phyloP scores from a whole-genome alignment of 2,888 invertebrate genomes.

The Nomada ruficornis region DNA sequence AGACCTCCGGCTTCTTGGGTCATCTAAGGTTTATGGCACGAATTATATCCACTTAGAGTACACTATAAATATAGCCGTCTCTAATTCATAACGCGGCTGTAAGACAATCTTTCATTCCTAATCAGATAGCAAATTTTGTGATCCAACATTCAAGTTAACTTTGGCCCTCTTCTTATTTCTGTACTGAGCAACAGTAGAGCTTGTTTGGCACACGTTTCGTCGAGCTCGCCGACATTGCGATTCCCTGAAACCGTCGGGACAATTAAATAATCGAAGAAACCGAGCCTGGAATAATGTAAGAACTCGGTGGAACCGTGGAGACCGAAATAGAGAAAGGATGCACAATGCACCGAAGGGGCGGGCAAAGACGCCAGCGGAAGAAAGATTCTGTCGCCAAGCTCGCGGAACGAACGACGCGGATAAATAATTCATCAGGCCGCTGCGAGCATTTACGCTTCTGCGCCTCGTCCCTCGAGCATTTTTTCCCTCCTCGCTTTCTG shows the following conservation, averaged over 20 bases:
- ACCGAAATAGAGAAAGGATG: constrained; percentile 3
- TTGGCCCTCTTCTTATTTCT: no score
- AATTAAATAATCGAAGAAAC: constrained; percentile 20
- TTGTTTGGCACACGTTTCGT: not conserved
- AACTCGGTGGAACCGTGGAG: not conserved
- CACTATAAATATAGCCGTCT: constrained; percentile 19
- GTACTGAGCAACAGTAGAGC: not conserved
- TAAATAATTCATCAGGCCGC: constrained; percentile 51
- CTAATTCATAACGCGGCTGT: no score
- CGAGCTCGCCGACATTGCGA: not conserved
- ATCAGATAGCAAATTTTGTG: not conserved
- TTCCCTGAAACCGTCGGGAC: not conserved
- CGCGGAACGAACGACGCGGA: constrained; percentile 42
- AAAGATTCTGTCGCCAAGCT: constrained; percentile 18
- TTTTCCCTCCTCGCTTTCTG: not conserved
- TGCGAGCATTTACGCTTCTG: constrained; percentile 38
- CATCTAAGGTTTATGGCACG: not conserved
- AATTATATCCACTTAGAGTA: constrained; percentile 30
- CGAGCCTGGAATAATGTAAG: not conserved
- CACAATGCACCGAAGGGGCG: constrained; percentile 26
- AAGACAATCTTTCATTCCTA: not conserved
- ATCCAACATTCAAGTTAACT: no score
- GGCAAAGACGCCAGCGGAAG: constrained; percentile 35
- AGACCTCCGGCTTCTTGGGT: constrained; percentile 14
- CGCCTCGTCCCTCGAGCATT: constrained; percentile 30